Base-by-base conservation (phyloP, 1,140 invertebrate species). In the Rhyacophila brunnea region DNA sequence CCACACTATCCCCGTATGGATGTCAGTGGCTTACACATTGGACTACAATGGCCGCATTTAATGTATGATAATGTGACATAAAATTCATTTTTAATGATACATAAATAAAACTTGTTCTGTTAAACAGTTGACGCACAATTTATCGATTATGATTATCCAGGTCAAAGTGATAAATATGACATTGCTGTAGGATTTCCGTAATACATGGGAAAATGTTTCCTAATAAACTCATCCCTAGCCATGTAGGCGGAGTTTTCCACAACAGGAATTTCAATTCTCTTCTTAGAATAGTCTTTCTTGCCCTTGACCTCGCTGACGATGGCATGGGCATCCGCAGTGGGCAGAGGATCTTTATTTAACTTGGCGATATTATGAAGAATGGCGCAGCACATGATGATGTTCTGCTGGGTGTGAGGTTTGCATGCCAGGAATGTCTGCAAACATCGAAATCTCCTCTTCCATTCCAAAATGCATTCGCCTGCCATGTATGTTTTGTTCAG, bases 361-460 rank as follows among this genome's bases (percentile, higher is more conserved):
- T 59, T 64, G 19, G 61, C 61, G 9, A 64, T 59, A 51, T 64
- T 64, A 32, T 64, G 57, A 11, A 64, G 34, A n/a, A 64, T 64
- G 1, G 61, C 61, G 32, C 61, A 64, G 34, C 56, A 64, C 13
- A 40, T 45, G 9, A 64, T 59, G 19, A 64, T 64, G 32, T 64
- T 64, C 15, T 64, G 61, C 50, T 59, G 61, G 4, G 61, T 64
- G 40, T 64, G 51, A 10, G 56, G 10, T 47, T 64, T 64, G 20
- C 61, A 64, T 23, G 61, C 61, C 6, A 64, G 47, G 17, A 59
- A 64, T 2, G 61, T 59, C 38, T 64, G 61, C 19, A 64, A 34
- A 34, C 61, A 64, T 45, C 52, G 13, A 32, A 64, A 64, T 40
- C 61, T 57, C 28, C 59, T 64, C 38, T 64, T 64, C 61, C 44